Evolutionary conservation across 2,888 invertebrate genomes (phyloP), one percentile per base, ranked within the genome.

Genomic region (Pyrocoelia pectoralis): DNA sequence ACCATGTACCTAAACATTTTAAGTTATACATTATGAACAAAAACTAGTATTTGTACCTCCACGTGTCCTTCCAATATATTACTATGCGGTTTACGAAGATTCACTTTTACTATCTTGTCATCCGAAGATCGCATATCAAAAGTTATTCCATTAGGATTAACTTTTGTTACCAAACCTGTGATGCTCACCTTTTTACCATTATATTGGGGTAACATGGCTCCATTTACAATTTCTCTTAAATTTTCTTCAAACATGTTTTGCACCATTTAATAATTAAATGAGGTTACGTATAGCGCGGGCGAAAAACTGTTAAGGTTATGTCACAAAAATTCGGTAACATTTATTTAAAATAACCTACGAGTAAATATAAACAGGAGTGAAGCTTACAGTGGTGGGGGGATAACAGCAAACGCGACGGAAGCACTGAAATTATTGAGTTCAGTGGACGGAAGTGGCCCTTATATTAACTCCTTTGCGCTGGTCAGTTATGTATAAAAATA

Each of bases 191-290:
- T 76, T 73, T 77, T 77, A 17, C 75, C 76, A n/a, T 70, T 65
- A 60, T 76, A 77, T 56, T 72, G 71, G 1, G 75, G 69, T 15
- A 81, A 66, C 56, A 79, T 75, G 4, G 68, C 72, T 6, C 80
- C 80, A 53, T 77, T 81, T 13, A 80, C 75, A 24, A 80, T 76
- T 68, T 80, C 77, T 56, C 78, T 60, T 50, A 73, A 28, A 62
- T 69, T 69, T 51, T 67, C 68, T 33, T 67, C 68, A 40, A 40
- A 12, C 68, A 68, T 71, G 48, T 40, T 64, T 50, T n/a, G n/a
- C n/a, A 19, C 10, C 6, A 49, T 15, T 19, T 49, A 38, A 4
- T 38, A 38, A 38, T 38, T 38, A 12, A n/a, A 3, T 38, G 3
- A 38, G 38, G 38, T 38, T 38, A 38, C 5, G 38, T 24, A 5